Evolutionary conservation across 2,888 invertebrate species (phyloP).

Genomic region (Eupelmus urozonus): DNA sequence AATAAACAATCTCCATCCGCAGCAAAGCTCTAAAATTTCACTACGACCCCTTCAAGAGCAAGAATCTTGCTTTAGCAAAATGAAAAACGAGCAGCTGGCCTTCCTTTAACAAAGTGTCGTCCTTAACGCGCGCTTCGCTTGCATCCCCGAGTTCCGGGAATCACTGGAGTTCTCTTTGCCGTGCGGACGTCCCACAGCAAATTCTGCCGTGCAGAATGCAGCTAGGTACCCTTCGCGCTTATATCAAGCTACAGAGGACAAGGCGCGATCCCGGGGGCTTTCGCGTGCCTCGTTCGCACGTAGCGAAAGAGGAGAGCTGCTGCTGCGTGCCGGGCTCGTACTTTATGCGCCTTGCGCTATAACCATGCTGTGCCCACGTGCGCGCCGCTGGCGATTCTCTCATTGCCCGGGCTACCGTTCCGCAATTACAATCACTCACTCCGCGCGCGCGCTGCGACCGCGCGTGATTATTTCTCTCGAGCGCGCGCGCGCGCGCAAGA

Average conservation of each 20-base stretch:
- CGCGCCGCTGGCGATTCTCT: conserved; percentile 33
- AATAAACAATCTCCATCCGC: too few relatives aligned
- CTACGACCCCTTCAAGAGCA: too few relatives aligned
- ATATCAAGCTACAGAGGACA: background rate
- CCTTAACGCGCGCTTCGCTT: background rate
- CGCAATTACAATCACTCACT: conserved; percentile 70
- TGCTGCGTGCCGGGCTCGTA: background rate
- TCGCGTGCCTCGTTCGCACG: background rate
- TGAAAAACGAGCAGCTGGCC: background rate
- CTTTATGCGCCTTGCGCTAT: conserved; percentile 12
- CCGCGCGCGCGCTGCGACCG: conserved; percentile 59
- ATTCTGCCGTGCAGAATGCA: background rate
- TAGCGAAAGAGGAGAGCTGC: background rate
- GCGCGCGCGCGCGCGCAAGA: conserved; percentile 2
- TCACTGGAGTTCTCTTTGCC: background rate
- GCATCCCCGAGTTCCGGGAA: conserved; percentile 28
- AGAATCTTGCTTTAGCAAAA: background rate
- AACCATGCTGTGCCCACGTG: background rate
- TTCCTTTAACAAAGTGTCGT: conserved; percentile 23
- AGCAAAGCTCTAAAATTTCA: too few relatives aligned
- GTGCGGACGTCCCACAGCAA: too few relatives aligned
- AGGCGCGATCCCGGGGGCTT: background rate
- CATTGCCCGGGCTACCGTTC: conserved; percentile 67
- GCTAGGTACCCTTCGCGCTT: too few relatives aligned
- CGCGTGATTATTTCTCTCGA: conserved; percentile 22